Evolutionary conservation across 2,888 invertebrate species (phyloP), one percentile per base, ranked within the genome.

Genomic region (Ormyrus thymus): DNA sequence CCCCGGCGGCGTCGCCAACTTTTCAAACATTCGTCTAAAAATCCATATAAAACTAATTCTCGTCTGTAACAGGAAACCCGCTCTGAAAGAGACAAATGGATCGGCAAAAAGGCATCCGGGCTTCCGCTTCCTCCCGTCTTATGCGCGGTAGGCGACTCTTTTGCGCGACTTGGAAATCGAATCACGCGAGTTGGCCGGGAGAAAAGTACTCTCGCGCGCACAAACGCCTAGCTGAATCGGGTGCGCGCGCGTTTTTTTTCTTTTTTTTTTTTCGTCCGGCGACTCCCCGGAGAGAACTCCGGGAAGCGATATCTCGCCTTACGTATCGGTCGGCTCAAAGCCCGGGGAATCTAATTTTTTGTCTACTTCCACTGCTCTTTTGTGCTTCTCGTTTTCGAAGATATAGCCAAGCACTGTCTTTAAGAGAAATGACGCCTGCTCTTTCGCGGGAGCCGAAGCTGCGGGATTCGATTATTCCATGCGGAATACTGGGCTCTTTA

Each of bases 21-120:
- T 65, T 65, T 65, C 45, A 50, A 68, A 51, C 53, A 53, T 69
- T 48, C 65, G 62, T 76, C 56, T 59, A 59, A 69, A 29, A 77
- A 66, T 62, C 58, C 56, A 78, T 78, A 29, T 29, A 71, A 73
- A 78, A 62, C 43, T 64, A 46, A 78, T 73, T 78, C 50, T 43
- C 58, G 13, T 48, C 6, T 10, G 43, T 55, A 15, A 62, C 15
- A 58, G 8, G 29, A 43, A 50, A n/a, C 43, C 46, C 7, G n/a
- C 9, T 66, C 53, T 11, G 55, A 70, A 64, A 62, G 64, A 56
- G 64, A 62, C 56, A 73, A 73, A 70, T 48, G 56, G 69, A 64
- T 43, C 64, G 59, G 3, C 29, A 29, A 29, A 29, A 61, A 59
- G 46, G 53, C 43, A 15, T n/a, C 46, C 53, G 59, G 8, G 48